Conservation (phyloP, 2,888 invertebrate genomes). For the Scelioninae gen. 1 region DNA sequence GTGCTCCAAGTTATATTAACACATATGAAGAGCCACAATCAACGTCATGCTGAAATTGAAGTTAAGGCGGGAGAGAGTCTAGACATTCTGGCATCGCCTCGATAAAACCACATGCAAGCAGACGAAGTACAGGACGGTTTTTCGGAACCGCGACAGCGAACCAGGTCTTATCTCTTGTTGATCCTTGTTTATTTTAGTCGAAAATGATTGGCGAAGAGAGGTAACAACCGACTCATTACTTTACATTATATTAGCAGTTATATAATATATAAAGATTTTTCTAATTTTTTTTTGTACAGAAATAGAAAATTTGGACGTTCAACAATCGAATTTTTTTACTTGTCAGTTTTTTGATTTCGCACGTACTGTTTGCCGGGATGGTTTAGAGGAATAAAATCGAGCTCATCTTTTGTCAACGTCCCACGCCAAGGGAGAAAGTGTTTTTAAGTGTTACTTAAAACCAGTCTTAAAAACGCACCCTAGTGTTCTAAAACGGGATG, state of each 20-base stretch:
- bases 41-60: no score
- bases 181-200: background rate
- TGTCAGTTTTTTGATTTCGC: conserved; percentile 21
- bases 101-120: conserved; percentile 33
- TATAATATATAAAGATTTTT: background rate
- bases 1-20: no score
- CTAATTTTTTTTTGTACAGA: background rate
- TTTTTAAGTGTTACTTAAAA: conserved; percentile 3
- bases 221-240: conserved; percentile 41
- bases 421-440: conserved; percentile 9
- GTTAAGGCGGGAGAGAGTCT: no score
- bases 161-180: conserved; percentile 37
- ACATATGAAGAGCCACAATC: no score
- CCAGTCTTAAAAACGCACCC: conserved; percentile 2
- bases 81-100: no score
- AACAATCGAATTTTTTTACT: background rate
- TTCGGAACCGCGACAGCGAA: conserved; percentile 22
- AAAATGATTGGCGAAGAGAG: conserved; percentile 22
- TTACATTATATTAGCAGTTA: background rate
- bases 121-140: conserved; percentile 38
- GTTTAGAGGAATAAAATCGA: conserved; percentile 9
- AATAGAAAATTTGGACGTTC: background rate
- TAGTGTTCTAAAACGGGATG: conserved; percentile 17
- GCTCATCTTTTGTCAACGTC: conserved; percentile 2
- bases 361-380: background rate